phyloP scores from a whole-genome alignment of 2,797 vertebrate species.

The Numenius phaeopus region DNA sequence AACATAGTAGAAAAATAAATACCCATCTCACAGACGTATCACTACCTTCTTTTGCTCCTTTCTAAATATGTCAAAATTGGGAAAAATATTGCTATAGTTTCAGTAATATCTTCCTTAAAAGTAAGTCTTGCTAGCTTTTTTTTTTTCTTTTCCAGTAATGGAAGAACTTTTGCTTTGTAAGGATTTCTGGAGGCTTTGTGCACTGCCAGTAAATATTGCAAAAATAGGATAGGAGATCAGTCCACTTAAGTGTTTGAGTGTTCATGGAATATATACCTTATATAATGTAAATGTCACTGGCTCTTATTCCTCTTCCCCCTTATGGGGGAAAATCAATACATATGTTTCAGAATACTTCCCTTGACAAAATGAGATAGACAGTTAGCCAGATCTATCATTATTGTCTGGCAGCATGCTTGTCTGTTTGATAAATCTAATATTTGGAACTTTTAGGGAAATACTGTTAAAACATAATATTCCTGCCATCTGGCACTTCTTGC shows the following conservation, averaged over 20 bases:
- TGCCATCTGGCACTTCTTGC: neutral
- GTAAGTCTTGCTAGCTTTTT: neutral
- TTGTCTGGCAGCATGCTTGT: neutral
- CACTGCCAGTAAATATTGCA: neutral
- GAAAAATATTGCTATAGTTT: constrained; percentile 6
- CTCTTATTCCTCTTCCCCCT: neutral
- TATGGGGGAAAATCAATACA: neutral
- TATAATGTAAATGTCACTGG: neutral
- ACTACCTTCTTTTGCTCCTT: neutral
- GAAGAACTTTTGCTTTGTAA: neutral
- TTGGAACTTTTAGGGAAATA: neutral
- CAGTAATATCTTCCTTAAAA: neutral
- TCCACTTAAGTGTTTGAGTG: neutral
- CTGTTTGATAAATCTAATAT: neutral
- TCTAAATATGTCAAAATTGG: neutral
- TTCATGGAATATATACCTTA: neutral
- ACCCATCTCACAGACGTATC: neutral
- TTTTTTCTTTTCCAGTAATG: neutral
- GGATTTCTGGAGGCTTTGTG: neutral
- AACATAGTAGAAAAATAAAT: neutral
- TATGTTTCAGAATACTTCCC: neutral
- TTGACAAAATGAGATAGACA: neutral
- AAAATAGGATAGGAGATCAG: neutral
- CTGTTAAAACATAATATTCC: neutral
- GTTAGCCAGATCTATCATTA: too few relatives aligned